phyloP scores from a whole-genome alignment of 2,888 invertebrate species.

The Erebia epiphron region DNA sequence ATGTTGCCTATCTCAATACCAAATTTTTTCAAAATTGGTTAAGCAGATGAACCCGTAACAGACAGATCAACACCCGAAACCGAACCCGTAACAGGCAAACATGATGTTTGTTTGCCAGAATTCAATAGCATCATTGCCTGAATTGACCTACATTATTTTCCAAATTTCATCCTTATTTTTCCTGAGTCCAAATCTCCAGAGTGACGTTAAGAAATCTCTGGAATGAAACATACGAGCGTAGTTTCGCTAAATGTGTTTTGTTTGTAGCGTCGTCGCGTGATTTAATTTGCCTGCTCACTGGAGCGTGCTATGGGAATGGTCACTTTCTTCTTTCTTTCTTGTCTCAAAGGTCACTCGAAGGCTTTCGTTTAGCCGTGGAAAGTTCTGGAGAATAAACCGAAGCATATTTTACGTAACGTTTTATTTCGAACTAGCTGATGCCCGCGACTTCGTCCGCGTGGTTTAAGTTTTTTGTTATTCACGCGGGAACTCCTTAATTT shows the following conservation, averaged over 20 bases:
- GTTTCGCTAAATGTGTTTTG: conserved; percentile 41
- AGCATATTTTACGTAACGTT: neutral
- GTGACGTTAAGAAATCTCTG: conserved; percentile 29
- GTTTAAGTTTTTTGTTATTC: too few relatives aligned
- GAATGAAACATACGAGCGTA: conserved; percentile 36
- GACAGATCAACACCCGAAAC: too few relatives aligned
- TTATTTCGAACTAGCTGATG: too few relatives aligned
- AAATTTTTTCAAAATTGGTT: too few relatives aligned
- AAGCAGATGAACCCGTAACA: too few relatives aligned
- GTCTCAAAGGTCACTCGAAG: neutral
- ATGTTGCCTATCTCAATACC: too few relatives aligned
- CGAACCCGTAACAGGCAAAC: too few relatives aligned
- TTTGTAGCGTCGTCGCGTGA: conserved; percentile 40
- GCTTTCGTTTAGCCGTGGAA: neutral
- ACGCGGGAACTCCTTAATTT: too few relatives aligned
- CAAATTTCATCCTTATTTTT: neutral
- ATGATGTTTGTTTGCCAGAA: too few relatives aligned
- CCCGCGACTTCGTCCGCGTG: too few relatives aligned
- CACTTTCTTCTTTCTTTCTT: neutral
- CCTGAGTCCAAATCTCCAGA: conserved; percentile 20
- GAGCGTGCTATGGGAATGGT: conserved; percentile 30
- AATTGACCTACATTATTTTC: neutral
- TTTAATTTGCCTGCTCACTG: conserved; percentile 42
- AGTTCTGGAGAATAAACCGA: neutral
- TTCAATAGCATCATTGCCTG: too few relatives aligned